Evolutionary conservation across 2,113 vertebrate species (phyloP).

Genomic region (Cynocephalus volans): DNA sequence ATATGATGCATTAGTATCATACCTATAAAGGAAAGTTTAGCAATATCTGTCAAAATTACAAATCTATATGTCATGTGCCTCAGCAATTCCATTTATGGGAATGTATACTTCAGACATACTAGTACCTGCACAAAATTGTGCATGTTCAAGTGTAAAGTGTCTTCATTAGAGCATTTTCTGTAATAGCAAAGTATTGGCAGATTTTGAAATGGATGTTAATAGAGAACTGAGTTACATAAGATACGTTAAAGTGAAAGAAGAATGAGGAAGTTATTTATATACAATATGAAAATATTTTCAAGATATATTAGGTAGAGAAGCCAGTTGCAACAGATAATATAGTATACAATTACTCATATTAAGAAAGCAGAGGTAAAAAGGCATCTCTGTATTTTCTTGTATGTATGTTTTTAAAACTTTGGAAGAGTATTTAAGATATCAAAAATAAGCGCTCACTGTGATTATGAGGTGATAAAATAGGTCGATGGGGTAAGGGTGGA

Average conservation of each 20-base stretch:
- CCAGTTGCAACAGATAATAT: neutral
- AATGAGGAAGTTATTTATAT: neutral
- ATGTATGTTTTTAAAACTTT: neutral
- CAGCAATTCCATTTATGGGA: neutral
- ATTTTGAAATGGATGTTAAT: neutral
- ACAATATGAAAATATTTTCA: neutral
- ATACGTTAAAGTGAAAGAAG: neutral
- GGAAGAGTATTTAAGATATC: neutral
- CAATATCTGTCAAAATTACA: conserved; percentile 3
- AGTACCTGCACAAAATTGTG: neutral
- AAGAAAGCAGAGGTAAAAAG: neutral
- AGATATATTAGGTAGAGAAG: neutral
- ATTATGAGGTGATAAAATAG: neutral
- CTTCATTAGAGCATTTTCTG: neutral
- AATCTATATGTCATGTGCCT: neutral
- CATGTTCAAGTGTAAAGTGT: neutral
- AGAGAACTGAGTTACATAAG: neutral
- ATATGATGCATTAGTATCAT: neutral
- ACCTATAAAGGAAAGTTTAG: neutral
- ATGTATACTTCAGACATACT: neutral
- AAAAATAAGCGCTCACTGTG: neutral
- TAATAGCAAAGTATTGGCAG: neutral
- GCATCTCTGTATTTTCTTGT: neutral
- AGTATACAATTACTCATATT: neutral
- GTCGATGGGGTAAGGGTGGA: neutral